A percentile compares a stretch with the other conserved stretches of the same genome.
These are phyloP conservation scores for Eulemur macaco DNA, from an alignment of 2,113 vertebrate species.

Conservation along the genomic window DNA sequence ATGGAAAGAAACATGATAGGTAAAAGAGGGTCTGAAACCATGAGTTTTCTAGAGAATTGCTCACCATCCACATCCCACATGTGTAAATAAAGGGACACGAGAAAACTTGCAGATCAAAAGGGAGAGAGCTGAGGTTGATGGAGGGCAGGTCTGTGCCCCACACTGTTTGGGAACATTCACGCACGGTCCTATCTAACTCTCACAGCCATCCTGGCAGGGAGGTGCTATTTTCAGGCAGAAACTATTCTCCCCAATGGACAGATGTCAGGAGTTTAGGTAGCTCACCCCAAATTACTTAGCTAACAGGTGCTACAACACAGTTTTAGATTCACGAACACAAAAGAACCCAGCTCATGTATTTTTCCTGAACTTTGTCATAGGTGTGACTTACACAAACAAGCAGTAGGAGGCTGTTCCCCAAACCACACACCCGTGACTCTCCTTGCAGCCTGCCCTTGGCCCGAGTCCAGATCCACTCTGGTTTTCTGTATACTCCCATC, in stretches of 20 bases:
- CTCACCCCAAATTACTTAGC: neutral
- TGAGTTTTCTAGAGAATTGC: neutral
- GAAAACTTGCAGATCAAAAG: neutral
- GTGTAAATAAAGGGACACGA: neutral
- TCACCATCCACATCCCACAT: neutral
- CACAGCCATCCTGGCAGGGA: accelerated
- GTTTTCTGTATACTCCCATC: neutral
- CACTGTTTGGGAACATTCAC: accelerated
- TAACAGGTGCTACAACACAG: neutral
- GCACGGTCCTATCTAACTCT: too few relatives aligned
- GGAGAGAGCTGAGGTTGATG: neutral
- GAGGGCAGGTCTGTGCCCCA: neutral
- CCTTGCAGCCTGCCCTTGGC: accelerated
- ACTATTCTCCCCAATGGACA: neutral
- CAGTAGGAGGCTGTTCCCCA: neutral
- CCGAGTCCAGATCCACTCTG: neutral
- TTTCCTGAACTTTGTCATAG: neutral
- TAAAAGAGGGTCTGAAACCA: neutral
- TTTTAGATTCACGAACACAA: neutral
- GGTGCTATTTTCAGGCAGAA: neutral
- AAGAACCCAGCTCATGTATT: neutral
- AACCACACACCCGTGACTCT: neutral
- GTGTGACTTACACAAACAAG: neutral
- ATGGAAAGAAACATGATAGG: neutral
- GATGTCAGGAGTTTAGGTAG: neutral